These are phyloP conservation scores for Halichondria panicea DNA, from an alignment of 37 sponge, comb jelly and placozoan species.

Conservation along the genomic window DNA sequence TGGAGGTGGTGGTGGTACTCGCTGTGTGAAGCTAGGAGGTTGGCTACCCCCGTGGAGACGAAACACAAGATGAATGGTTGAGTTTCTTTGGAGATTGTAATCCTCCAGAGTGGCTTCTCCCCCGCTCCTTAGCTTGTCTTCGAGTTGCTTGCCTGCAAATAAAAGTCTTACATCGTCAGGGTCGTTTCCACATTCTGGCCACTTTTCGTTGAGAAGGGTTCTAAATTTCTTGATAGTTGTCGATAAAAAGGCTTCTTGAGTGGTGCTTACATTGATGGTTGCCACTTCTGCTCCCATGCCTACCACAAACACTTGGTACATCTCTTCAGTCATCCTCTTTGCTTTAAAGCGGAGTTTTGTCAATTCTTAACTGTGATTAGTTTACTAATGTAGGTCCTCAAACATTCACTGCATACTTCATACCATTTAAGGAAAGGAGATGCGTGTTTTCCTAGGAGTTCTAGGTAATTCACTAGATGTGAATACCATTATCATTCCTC, in stretches of 20 bases:
- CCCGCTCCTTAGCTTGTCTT: slow-evolving; percentile 26
- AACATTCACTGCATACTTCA: too few species aligned
- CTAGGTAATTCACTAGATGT: too few species aligned
- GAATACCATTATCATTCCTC: too few species aligned
- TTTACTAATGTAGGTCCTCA: too few species aligned
- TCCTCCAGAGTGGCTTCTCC: slow-evolving; percentile 16
- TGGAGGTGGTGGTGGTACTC: slow-evolving; percentile 12
- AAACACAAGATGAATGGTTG: slow-evolving; percentile 44
- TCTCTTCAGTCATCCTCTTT: background rate
- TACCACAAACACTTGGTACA: slow-evolving; percentile 12
- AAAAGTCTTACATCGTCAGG: slow-evolving; percentile 32
- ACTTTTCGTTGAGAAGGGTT: background rate
- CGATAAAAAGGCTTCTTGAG: slow-evolving; percentile 22
- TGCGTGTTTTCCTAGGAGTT: too few species aligned
- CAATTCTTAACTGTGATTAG: too few species aligned
- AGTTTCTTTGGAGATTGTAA: slow-evolving; percentile 49
- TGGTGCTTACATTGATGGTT: slow-evolving; percentile 15
- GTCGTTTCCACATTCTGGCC: slow-evolving; percentile 4
- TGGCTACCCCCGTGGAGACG: slow-evolving; percentile 44
- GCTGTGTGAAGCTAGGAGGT: slow-evolving; percentile 1
- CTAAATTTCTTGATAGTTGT: slow-evolving; percentile 31
- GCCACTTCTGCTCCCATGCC: slow-evolving; percentile 38
- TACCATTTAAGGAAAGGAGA: too few species aligned
- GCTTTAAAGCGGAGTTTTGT: too few species aligned
- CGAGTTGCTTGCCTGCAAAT: slow-evolving; percentile 54